A percentile compares a stretch with the other conserved stretches of the same genome.
Conservation (phyloP, 2,113 vertebrate species). For the Speoplatyrhinus poulsoni region DNA sequence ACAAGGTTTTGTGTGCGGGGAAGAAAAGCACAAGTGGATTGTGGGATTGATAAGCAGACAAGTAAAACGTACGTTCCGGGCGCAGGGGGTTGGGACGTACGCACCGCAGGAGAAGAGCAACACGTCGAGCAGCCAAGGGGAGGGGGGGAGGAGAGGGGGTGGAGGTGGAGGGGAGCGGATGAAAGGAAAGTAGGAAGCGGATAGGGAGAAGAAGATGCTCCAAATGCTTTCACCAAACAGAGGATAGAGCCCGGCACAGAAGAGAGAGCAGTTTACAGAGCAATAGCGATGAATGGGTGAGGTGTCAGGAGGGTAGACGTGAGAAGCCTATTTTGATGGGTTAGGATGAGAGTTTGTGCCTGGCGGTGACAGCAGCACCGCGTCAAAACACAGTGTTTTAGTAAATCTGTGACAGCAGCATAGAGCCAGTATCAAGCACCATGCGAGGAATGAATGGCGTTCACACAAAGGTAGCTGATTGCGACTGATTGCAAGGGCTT, state of each 20-base stretch:
- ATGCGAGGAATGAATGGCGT: slow-evolving; percentile 3
- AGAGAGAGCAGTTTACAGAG: neutral
- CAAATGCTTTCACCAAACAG: neutral
- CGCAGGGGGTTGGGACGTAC: neutral
- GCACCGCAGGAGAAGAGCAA: slow-evolving; percentile 19
- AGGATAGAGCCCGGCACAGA: neutral
- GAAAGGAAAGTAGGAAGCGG: neutral
- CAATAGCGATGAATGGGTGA: neutral
- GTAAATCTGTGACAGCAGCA: slow-evolving; percentile 11
- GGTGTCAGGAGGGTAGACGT: too few relatives aligned
- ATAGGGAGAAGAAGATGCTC: neutral
- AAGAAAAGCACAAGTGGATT: neutral
- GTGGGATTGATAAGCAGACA: neutral
- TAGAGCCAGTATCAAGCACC: slow-evolving; percentile 5
- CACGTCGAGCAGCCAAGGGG: slow-evolving; percentile 20
- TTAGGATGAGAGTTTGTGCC: slow-evolving; percentile 18
- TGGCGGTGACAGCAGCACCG: neutral
- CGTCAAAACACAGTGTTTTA: slow-evolving; percentile 7
- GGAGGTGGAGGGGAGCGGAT: slow-evolving; percentile 41
- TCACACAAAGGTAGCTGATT: slow-evolving; percentile 54
- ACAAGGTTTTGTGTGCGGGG: neutral
- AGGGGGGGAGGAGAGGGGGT: slow-evolving; percentile 5
- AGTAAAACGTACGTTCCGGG: neutral
- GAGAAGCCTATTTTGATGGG: slow-evolving; percentile 21
- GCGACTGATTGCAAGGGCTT: slow-evolving; percentile 18